Base-by-base conservation (phyloP, 2,113 vertebrate species). In the Salvelinus namaycush region DNA sequence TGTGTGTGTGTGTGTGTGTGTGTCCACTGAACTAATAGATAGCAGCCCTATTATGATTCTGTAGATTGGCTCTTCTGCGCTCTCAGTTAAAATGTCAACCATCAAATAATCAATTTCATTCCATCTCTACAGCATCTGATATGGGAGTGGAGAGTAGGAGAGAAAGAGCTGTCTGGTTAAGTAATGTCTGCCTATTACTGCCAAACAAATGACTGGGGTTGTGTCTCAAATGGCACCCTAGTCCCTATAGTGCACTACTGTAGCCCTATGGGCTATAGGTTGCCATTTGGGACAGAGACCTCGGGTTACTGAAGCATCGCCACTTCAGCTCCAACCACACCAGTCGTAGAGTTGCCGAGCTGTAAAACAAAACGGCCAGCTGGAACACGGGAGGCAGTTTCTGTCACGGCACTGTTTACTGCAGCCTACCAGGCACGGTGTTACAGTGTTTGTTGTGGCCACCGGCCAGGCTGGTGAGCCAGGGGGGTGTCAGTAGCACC, bases 111-210 rank as follows among this genome's bases (percentile, higher is more conserved):
- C 59, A 7, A 62, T 62, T 26, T 22, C 3, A 64, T 64, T 26
- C n/a, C 11, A 22, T 64, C 20, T 13, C 20, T 66, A 27, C 64
- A 66, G 7, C 20, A n/a, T 22, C 60, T n/a, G 59, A 62, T 62
- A 22, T 22, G 26, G 34, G 26, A 68, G 26, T 0, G 18, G 31
- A 65, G 74, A 75, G 29, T 75, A 65, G 74, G n/a, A 80, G 80
- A 76, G 75, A 57, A 8, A 26, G 49, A 72, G n/a, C n/a, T 24
- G 59, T 62, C 59, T 62, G 7, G 5, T 62, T n/a, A 57, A 57
- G 54, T 57, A 57, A 57, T 57, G 54, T 20, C 54, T 20, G 54
- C 54, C 54, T 20, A 16, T 57, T 4, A 18, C 16, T 57, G 54
- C 54, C 54, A 57, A 20, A 20, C 39, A 20, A 57, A 20, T 20